These are phyloP conservation scores for Leguminivora glycinivorella DNA, from an alignment of 1,140 invertebrate species.

Conservation along the genomic window DNA sequence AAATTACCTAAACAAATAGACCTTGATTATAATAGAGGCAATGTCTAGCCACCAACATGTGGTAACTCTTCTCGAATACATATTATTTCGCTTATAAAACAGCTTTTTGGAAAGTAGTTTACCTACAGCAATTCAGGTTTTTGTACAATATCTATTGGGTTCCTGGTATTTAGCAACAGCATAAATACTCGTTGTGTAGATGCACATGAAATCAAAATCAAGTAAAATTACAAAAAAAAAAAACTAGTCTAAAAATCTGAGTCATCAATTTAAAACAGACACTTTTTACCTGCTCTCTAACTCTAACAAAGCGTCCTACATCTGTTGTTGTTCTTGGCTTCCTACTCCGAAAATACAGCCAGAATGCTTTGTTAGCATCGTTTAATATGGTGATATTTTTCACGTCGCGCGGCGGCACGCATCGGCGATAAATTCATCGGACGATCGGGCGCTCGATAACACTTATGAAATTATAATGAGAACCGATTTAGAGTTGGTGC, in stretches of 20 bases:
- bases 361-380: conserved; percentile 46
- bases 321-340: conserved; percentile 28
- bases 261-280: background rate
- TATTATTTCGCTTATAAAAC: no score
- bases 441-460: conserved; percentile 55
- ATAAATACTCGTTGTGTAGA: no score
- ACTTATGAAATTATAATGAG: conserved; percentile 74
- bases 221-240: no score
- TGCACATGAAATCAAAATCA: no score
- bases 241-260: background rate
- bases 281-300: background rate
- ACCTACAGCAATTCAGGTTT: no score
- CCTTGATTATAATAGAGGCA: background rate
- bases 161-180: no score
- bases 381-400: conserved; percentile 62
- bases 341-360: conserved; percentile 29
- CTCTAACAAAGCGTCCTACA: background rate
- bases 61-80: no score
- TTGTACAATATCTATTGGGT: no score
- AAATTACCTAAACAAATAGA: no score
- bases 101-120: no score
- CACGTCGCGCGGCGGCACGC: conserved; percentile 54
- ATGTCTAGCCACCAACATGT: no score
- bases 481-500: conserved; percentile 55
- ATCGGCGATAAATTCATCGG: conserved; percentile 69